phyloP scores from a whole-genome alignment of 2,888 invertebrate genomes.

The Iphiclides podalirius region DNA sequence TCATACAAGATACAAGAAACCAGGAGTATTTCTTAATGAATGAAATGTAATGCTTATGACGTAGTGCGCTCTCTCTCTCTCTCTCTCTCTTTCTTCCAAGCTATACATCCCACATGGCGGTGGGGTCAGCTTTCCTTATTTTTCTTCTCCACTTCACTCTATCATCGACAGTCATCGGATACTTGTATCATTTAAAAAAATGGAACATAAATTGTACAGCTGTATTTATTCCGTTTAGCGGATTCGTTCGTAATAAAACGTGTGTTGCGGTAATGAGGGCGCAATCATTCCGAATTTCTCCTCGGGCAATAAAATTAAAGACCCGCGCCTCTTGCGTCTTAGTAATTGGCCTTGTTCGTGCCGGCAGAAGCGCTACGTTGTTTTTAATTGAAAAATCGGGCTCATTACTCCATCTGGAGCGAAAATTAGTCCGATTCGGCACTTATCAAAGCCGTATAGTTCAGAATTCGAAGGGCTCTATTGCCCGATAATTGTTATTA shows the following conservation, averaged over 20 bases:
- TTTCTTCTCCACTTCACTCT: no score
- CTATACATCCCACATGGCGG: no score
- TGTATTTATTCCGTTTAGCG: no score
- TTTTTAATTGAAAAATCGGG: conserved; percentile 44
- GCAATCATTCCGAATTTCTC: conserved; percentile 66
- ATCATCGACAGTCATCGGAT: no score
- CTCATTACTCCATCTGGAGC: conserved; percentile 23
- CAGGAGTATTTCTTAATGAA: no score
- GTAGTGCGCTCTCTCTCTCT: no score
- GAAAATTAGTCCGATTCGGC: conserved; percentile 37
- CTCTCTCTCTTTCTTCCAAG: no score
- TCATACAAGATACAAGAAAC: no score
- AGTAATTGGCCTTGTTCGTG: conserved; percentile 64
- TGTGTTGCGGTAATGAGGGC: conserved; percentile 43
- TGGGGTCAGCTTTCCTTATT: no score
- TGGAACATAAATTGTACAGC: no score
- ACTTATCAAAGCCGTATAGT: conserved; percentile 41
- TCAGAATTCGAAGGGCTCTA: conserved; percentile 55
- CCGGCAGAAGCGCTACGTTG: conserved; percentile 50
- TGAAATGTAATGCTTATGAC: no score
- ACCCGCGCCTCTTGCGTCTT: conserved; percentile 40
- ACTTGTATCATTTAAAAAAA: no score
- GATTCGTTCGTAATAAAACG: background rate
- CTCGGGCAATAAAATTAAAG: conserved; percentile 59
- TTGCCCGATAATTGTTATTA: conserved; percentile 59